Percentiles rank a stretch among this genome's conserved stretches.
phyloP scores from a whole-genome alignment of 2,113 vertebrate genomes.

The Natator depressus region DNA sequence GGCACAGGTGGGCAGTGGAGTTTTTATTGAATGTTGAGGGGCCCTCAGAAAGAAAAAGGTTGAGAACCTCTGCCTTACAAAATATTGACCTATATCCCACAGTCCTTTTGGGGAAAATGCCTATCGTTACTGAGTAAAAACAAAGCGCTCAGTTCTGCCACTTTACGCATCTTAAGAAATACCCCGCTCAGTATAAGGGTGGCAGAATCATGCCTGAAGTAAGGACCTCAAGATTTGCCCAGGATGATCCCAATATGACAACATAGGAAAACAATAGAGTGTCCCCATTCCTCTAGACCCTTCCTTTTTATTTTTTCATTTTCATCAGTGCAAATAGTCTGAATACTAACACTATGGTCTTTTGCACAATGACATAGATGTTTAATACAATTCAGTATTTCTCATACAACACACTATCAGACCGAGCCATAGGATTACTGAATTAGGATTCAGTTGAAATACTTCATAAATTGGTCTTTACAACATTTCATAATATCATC shows the following conservation, averaged over 20 bases:
- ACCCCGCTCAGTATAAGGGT: background rate
- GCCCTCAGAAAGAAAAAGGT: too few species aligned
- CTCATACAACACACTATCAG: background rate
- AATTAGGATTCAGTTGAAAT: background rate
- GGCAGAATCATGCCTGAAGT: background rate
- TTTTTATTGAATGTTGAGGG: too few species aligned
- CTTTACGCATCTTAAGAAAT: background rate
- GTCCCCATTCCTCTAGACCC: background rate
- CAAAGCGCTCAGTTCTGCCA: background rate
- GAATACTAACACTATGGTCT: background rate
- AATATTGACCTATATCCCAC: conserved; percentile 2
- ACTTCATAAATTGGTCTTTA: background rate
- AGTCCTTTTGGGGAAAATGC: background rate
- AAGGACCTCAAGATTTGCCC: background rate
- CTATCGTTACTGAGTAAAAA: background rate
- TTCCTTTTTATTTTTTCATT: background rate
- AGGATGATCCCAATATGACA: background rate
- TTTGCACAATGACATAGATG: background rate
- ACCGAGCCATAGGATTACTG: background rate
- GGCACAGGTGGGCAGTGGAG: too few species aligned
- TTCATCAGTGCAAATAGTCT: background rate
- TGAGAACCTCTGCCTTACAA: background rate
- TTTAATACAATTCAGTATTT: background rate
- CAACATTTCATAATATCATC: background rate
- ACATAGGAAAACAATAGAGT: background rate